Conservation (phyloP, 2,888 invertebrate genomes). For the Mythimna albipuncta region DNA sequence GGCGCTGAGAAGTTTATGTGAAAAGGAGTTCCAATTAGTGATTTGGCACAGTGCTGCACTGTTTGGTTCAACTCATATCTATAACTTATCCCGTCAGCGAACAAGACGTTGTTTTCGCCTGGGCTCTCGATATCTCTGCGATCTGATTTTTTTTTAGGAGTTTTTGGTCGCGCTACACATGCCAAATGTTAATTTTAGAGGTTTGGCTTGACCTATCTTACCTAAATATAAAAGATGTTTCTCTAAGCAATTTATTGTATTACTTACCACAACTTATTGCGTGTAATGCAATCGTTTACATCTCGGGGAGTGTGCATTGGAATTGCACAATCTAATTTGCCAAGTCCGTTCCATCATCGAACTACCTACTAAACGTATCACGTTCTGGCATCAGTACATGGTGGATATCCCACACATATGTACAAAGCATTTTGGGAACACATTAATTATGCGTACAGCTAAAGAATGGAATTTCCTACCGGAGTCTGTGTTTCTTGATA, state of each 20-base stretch:
- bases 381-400: too few species aligned
- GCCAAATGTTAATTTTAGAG: slow-evolving; percentile 48
- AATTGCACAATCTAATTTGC: too few species aligned
- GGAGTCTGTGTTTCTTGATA: too few species aligned
- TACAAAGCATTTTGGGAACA: too few species aligned
- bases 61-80: slow-evolving; percentile 53
- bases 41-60: slow-evolving; percentile 55
- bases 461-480: too few species aligned
- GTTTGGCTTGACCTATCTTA: background rate
- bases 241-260: slow-evolving; percentile 4
- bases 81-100: slow-evolving; percentile 49
- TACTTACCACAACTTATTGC: background rate
- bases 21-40: slow-evolving; percentile 57
- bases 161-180: background rate
- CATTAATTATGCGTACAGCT: too few species aligned
- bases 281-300: background rate
- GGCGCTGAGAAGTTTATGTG: slow-evolving; percentile 57
- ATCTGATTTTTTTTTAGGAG: background rate
- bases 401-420: too few species aligned
- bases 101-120: slow-evolving; percentile 46
- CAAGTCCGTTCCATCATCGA: too few species aligned
- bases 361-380: too few species aligned
- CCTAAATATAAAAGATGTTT: background rate
- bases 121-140: slow-evolving; percentile 34
- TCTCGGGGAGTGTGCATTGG: too few species aligned